phyloP scores from a whole-genome alignment of 2,113 vertebrate species.

The Leptodactylus fuscus region DNA sequence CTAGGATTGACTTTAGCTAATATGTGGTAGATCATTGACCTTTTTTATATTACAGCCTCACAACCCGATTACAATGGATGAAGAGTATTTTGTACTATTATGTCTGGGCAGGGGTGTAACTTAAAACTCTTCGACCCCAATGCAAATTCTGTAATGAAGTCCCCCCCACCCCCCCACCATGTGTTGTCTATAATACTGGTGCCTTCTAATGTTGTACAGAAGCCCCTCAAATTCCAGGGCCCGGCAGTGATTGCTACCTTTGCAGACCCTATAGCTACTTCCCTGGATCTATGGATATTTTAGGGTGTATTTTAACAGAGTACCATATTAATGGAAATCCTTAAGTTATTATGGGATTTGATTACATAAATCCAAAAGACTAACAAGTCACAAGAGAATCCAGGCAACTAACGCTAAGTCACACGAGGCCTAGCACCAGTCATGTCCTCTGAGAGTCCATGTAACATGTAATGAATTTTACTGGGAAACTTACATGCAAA shows the following conservation, averaged over 20 bases:
- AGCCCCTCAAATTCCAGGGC: no score
- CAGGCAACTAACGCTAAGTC: neutral
- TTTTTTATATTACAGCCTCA: no score
- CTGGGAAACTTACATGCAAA: neutral
- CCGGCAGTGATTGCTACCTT: no score
- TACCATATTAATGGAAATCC: neutral
- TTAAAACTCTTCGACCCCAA: no score
- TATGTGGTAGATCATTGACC: no score
- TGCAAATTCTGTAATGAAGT: no score
- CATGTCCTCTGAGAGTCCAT: neutral
- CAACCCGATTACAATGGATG: neutral
- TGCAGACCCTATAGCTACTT: no score
- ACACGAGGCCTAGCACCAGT: neutral
- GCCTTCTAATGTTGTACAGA: no score
- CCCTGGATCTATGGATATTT: no score
- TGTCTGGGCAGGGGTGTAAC: neutral
- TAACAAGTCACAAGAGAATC: conserved; percentile 17
- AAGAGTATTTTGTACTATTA: neutral
- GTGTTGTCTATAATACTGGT: no score
- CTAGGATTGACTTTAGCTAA: no score
- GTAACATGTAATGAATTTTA: neutral
- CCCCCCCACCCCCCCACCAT: no score
- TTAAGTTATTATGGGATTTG: neutral
- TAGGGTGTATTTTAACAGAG: neutral
- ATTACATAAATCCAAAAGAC: neutral